A percentile compares a stretch with the other conserved stretches of the same genome.
Conservation (phyloP, 2,113 vertebrate species). For the Rhabdornis inornatus region DNA sequence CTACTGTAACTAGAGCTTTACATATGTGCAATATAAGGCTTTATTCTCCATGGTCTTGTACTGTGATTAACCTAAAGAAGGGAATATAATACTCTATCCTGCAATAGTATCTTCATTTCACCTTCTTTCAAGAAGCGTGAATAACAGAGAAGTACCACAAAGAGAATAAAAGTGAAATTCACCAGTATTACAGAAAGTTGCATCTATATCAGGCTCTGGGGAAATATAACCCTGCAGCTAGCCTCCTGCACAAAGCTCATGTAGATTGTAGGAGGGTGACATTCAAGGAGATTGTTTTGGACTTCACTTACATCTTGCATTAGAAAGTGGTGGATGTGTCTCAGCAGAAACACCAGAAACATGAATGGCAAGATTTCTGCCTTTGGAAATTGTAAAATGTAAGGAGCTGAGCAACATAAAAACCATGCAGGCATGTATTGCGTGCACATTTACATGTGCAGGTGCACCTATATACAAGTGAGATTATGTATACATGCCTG, state of each 20-base stretch:
- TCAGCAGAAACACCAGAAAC: not conserved
- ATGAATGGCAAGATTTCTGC: not conserved
- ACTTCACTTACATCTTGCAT: not conserved
- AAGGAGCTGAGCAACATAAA: not conserved
- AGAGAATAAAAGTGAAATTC: not conserved
- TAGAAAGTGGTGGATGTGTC: not conserved
- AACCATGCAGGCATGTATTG: fast-evolving
- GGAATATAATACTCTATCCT: not conserved
- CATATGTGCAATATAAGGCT: not conserved
- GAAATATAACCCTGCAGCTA: not conserved
- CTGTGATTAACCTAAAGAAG: not conserved
- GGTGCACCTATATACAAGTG: not conserved
- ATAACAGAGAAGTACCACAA: not conserved
- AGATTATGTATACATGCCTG: not conserved
- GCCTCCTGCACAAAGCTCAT: not conserved
- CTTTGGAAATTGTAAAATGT: not conserved
- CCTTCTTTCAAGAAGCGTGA: not conserved
- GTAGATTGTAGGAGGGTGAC: not conserved
- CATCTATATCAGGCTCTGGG: not conserved
- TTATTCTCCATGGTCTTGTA: not conserved
- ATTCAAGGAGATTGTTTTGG: not conserved
- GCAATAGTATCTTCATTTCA: not conserved
- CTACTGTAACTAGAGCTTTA: not conserved
- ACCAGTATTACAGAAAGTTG: not conserved
- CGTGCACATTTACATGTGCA: not conserved